A percentile compares a stretch with the other conserved stretches of the same genome.
Evolutionary conservation across 1,140 invertebrate species (phyloP).

Genomic region (Sesamia nonagrioides): DNA sequence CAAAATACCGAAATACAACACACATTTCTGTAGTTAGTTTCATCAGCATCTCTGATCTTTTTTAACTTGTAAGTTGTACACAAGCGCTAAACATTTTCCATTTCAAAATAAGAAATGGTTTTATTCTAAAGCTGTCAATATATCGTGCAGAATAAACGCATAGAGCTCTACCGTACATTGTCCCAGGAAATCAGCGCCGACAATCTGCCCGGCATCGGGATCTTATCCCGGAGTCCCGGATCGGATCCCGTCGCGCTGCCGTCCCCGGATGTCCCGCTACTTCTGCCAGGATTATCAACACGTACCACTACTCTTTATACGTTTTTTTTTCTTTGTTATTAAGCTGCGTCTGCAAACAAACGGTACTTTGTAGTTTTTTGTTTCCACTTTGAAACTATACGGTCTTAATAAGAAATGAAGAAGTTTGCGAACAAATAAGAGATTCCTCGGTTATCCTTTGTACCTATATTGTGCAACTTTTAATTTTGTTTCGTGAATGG

Average conservation of each 20-base stretch:
- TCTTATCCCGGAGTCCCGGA: constrained; percentile 66
- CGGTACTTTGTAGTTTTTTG: constrained; percentile 33
- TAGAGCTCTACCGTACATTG: constrained; percentile 70
- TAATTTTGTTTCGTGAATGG: constrained; percentile 13
- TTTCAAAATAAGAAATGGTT: constrained; percentile 60
- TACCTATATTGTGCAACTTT: constrained; percentile 26
- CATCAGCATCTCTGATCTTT: neutral
- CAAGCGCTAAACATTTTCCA: constrained; percentile 25
- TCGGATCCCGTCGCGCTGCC: constrained; percentile 65
- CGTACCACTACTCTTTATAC: constrained; percentile 60
- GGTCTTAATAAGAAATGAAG: constrained; percentile 38
- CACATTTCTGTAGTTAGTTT: neutral
- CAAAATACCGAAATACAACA: constrained; percentile 4
- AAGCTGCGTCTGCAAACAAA: constrained; percentile 52
- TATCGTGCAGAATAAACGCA: constrained; percentile 64
- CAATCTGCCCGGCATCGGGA: constrained; percentile 71
- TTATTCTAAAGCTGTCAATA: constrained; percentile 75
- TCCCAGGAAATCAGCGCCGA: constrained; percentile 73
- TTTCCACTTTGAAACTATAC: constrained; percentile 37
- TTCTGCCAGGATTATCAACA: constrained; percentile 78
- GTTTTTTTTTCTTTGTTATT: constrained; percentile 69
- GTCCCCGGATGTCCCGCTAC: constrained; percentile 70
- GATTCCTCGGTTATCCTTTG: constrained; percentile 32
- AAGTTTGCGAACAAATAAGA: constrained; percentile 37
- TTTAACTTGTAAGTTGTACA: constrained; percentile 6